Conservation (phyloP, 2,888 invertebrate genomes). For the Morpho helenor region DNA sequence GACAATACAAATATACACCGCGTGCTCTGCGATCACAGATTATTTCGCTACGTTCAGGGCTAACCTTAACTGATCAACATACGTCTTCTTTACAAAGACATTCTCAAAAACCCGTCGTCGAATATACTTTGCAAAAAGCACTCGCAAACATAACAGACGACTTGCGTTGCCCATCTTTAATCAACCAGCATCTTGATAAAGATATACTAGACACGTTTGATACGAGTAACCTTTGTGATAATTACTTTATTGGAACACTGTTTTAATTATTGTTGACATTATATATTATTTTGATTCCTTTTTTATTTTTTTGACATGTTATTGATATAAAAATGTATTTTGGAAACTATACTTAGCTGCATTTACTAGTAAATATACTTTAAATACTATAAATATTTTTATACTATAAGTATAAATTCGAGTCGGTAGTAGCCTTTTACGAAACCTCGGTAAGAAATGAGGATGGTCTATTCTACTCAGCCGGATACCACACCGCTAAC, state of each 20-base stretch:
- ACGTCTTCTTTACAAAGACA: slow-evolving; percentile 34
- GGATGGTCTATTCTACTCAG: too few species aligned
- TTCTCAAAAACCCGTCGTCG: slow-evolving; percentile 34
- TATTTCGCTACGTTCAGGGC: slow-evolving; percentile 34
- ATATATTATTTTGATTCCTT: too few species aligned
- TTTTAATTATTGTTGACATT: too few species aligned
- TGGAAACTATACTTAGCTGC: too few species aligned
- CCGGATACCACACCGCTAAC: too few species aligned
- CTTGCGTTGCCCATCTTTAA: slow-evolving; percentile 38
- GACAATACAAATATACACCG: slow-evolving; percentile 25
- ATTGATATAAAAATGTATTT: too few species aligned
- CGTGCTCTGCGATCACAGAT: slow-evolving; percentile 36
- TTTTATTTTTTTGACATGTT: too few species aligned
- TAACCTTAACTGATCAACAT: slow-evolving; percentile 23
- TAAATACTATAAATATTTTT: too few species aligned
- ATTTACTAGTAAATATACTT: too few species aligned
- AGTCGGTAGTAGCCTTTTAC: too few species aligned
- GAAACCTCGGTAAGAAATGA: too few species aligned
- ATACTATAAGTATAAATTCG: too few species aligned
- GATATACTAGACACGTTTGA: slow-evolving; percentile 37
- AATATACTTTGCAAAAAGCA: slow-evolving; percentile 38
- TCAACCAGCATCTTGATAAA: slow-evolving; percentile 42
- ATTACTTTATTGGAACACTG: slow-evolving; percentile 36
- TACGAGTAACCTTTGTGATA: slow-evolving; percentile 43
- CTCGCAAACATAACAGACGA: slow-evolving; percentile 35